These are phyloP conservation scores for Cistogaster globosa DNA, from an alignment of 2,888 invertebrate genomes.

Conservation along the genomic window DNA sequence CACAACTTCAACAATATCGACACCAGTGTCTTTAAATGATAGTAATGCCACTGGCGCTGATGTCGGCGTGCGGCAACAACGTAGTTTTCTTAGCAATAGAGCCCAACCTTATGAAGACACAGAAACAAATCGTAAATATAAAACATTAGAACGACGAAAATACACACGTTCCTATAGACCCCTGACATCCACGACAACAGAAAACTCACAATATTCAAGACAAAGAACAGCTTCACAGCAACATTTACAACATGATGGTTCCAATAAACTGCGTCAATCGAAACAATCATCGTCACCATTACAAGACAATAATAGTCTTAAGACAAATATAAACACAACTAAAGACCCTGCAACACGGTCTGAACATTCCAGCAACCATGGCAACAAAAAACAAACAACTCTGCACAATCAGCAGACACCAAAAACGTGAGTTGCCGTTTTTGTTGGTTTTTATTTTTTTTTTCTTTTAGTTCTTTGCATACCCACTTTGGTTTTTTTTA, in stretches of 20 bases:
- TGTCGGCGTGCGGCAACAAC: constrained; percentile 73
- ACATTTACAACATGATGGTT: constrained; percentile 32
- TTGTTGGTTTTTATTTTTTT: constrained; percentile 2
- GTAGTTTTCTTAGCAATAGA: constrained; percentile 72
- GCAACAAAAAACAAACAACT: constrained; percentile 57
- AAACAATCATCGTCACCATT: constrained; percentile 66
- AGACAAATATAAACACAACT: constrained; percentile 46
- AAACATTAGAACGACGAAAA: constrained; percentile 57
- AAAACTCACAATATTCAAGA: constrained; percentile 43
- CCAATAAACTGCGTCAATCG: constrained; percentile 69
- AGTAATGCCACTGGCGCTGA: constrained; percentile 37
- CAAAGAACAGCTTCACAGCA: constrained; percentile 57
- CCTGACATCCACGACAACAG: constrained; percentile 28
- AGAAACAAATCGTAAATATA: constrained; percentile 54
- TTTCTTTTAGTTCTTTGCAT: constrained; percentile 20
- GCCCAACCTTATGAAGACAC: constrained; percentile 58
- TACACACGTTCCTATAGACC: constrained; percentile 47
- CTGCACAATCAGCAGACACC: constrained; percentile 73
- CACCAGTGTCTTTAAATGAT: constrained; percentile 36
- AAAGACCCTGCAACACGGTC: constrained; percentile 27
- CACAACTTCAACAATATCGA: constrained; percentile 57
- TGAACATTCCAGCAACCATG: constrained; percentile 31
- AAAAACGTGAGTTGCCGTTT: constrained; percentile 80
- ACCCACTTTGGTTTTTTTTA: constrained; percentile 15
- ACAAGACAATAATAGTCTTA: constrained; percentile 33